Conservation (phyloP, 2,113 vertebrate genomes). For the Dicerorhinus sumatrensis region DNA sequence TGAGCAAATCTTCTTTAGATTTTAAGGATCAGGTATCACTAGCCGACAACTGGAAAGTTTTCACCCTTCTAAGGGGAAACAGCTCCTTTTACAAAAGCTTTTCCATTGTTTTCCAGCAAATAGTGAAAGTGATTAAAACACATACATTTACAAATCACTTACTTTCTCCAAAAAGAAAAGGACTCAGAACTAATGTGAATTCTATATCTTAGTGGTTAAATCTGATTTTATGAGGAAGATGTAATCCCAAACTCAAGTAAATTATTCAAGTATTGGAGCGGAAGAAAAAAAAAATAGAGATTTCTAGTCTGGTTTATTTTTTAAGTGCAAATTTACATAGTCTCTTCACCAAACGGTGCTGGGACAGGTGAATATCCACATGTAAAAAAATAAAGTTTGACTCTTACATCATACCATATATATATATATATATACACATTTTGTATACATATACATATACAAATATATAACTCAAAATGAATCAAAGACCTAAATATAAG, state of each 20-base stretch:
- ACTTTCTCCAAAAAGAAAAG: conserved; percentile 25
- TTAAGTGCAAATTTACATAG: neutral
- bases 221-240: neutral
- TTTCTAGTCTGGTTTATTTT: conserved; percentile 3
- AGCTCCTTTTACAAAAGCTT: neutral
- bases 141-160: neutral
- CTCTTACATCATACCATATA: neutral
- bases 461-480: neutral
- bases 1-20: neutral
- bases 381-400: neutral
- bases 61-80: neutral
- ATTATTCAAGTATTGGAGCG: neutral
- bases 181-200: conserved; percentile 22
- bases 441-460: neutral
- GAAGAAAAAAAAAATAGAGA: neutral
- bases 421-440: neutral
- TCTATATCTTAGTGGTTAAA: neutral
- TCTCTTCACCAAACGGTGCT: neutral
- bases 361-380: neutral
- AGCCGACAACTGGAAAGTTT: conserved; percentile 11
- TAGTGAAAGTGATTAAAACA: neutral
- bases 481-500: neutral
- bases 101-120: neutral
- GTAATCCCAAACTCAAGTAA: neutral
- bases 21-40: neutral